phyloP scores from a whole-genome alignment of 64 coral and sea anemone species.

The Exaiptasia diaphana region DNA sequence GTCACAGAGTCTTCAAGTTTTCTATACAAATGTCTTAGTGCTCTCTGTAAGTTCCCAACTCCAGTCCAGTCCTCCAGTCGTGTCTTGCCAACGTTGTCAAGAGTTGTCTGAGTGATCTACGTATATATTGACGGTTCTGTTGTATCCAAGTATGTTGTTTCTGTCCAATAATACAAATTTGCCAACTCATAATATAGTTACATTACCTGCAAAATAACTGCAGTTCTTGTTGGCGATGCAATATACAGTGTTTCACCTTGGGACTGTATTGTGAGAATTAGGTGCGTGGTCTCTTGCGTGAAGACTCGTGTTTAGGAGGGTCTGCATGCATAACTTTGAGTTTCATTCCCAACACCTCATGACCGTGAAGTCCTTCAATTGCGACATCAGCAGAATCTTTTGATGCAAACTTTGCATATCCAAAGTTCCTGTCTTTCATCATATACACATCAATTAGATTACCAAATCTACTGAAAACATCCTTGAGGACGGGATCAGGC shows the following conservation, averaged over 20 bases:
- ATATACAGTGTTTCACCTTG: too few relatives aligned
- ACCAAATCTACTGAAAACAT: slow-evolving; percentile 96
- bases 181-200: neutral
- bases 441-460: slow-evolving; percentile 93
- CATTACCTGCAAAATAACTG: neutral
- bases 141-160: slow-evolving; percentile 23
- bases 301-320: slow-evolving; percentile 81
- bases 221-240: neutral
- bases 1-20: too few relatives aligned
- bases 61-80: too few relatives aligned
- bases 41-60: too few relatives aligned
- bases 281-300: slow-evolving; percentile 77
- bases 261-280: slow-evolving; percentile 22
- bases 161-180: slow-evolving; percentile 4
- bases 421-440: slow-evolving; percentile 98
- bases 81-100: too few relatives aligned
- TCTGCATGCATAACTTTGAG: slow-evolving; percentile 93
- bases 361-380: slow-evolving; percentile 87
- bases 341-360: slow-evolving; percentile 91
- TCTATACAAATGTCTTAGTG: too few relatives aligned
- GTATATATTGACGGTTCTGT: slow-evolving; percentile 13
- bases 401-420: slow-evolving; percentile 84
- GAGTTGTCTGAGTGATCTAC: too few relatives aligned
- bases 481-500: slow-evolving; percentile 79
- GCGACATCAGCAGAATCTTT: slow-evolving; percentile 92